Base-by-base conservation (phyloP, 2,113 vertebrate species). In the Engraulis encrasicolus region DNA sequence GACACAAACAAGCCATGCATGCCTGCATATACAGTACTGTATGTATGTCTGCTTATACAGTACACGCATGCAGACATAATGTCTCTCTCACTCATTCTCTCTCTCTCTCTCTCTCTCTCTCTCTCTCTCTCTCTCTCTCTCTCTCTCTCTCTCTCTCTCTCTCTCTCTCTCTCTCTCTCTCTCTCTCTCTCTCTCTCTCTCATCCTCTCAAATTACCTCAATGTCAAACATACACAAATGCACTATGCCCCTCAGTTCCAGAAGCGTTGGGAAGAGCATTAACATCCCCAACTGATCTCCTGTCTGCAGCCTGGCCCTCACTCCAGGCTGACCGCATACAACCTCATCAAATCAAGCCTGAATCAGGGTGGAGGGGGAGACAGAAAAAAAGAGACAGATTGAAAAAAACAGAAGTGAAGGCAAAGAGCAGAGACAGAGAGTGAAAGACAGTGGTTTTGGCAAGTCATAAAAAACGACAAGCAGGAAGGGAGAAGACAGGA, bases 341-440 rank as follows among this genome's bases (percentile, higher is more conserved):
- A 31, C 31, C 66, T 74, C 66, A 74, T 74, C 66, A 74, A 74
- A 74, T 74, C 66, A 34, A 74, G 27, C 17, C 66, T 17, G 66
- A 74, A 15, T 74, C 31, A 74, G 40, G 9, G 40, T 3, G 40
- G 40, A 9, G 40, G 9, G 2, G 31, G 27, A 23, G n/a, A 4
- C 18, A 66, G 58, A 23, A 11, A 27, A 27, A 66, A 31, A 31
- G 58, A 66, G 58, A 66, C 58, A 66, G 58, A 45, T 23, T 66
- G 58, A 9, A 31, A 23, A 27, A 11, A 66, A 66, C 23, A 34
- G 27, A 34, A 74, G 27, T 36, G 31, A 31, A 74, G 27, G 66
- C 31, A 36, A 66, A 23, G n/a, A 66, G 58, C 58, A 66, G 23
- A 66, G 27, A 74, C 66, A 74, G 66, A 74, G 66, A 74, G 27